These are phyloP conservation scores for Falco novaeseelandiae DNA, from an alignment of 2,797 vertebrate species.

Conservation along the genomic window DNA sequence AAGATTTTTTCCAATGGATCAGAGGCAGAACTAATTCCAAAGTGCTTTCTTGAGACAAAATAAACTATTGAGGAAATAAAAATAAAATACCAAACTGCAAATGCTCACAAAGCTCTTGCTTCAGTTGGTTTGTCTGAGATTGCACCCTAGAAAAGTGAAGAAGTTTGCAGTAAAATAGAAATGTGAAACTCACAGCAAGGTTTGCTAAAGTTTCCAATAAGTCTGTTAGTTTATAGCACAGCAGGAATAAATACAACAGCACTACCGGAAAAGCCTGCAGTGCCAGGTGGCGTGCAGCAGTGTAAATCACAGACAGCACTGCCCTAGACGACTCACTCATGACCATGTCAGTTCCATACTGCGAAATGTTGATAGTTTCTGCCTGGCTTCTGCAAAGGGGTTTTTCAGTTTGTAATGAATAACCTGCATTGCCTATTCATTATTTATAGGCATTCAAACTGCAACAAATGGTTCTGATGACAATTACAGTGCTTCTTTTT, in stretches of 20 bases:
- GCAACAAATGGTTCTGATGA: conserved; percentile 1
- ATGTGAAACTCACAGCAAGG: neutral
- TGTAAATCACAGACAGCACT: neutral
- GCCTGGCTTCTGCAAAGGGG: neutral
- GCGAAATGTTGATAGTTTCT: neutral
- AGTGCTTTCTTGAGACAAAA: neutral
- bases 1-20: neutral
- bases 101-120: neutral
- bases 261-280: neutral
- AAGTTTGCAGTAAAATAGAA: neutral
- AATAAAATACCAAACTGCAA: neutral
- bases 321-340: neutral
- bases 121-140: neutral
- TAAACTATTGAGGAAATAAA: neutral
- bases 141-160: neutral
- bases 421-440: neutral
- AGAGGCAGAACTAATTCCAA: neutral
- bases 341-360: neutral
- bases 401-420: neutral
- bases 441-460: neutral
- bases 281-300: neutral
- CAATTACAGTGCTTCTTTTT: neutral
- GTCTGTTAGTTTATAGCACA: neutral
- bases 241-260: neutral
- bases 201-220: neutral